Base-by-base conservation (phyloP, 2,888 invertebrate genomes). In the Mythimna pallens region DNA sequence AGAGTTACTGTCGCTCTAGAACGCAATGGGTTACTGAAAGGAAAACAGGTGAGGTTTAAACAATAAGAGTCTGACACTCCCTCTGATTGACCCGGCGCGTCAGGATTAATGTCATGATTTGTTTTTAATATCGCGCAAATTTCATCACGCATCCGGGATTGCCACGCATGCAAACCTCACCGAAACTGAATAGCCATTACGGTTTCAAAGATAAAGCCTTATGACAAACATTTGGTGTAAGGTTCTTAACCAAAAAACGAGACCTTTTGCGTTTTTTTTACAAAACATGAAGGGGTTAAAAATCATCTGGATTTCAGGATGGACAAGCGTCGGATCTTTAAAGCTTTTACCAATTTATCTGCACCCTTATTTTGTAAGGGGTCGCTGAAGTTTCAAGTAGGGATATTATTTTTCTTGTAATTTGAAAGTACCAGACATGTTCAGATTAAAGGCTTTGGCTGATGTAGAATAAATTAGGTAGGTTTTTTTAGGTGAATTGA, bases 221-320 rank as follows among this genome's bases (percentile, higher is more conserved):
- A 7, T 34, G 7, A 30, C n/a, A 10, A 4, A 59, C 10, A 59
- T 6, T 54, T 7, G 14, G 3, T 8, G 12, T 34, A 14, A 10
- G 12, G 6, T 47, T 52, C 50, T 3, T 20, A 34, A 25, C 47
- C 14, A 30, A 47, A 70, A 68, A 36, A 17, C 54, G 2, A 17
- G 61, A 62, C 54, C 77, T 68, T 76, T 80, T 75, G 62, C 65
- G 54, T 67, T 74, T 73, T 67, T 72, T 72, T 70, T 62, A 65
- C 34, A 62, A 73, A 83, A 74, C 55, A 59, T 55, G 47, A 65
- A 58, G n/a, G 65, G 69, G 54, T 73, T 74, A 59, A 72, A 79
- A 69, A 63, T 52, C 69, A 59, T 80, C 69, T 67, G 74, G 67
- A 36, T 59, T 61, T 66, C 34, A 17, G 40, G 30, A 12, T 55